phyloP scores from a whole-genome alignment of 2,113 vertebrate species.

The Micromys minutus region DNA sequence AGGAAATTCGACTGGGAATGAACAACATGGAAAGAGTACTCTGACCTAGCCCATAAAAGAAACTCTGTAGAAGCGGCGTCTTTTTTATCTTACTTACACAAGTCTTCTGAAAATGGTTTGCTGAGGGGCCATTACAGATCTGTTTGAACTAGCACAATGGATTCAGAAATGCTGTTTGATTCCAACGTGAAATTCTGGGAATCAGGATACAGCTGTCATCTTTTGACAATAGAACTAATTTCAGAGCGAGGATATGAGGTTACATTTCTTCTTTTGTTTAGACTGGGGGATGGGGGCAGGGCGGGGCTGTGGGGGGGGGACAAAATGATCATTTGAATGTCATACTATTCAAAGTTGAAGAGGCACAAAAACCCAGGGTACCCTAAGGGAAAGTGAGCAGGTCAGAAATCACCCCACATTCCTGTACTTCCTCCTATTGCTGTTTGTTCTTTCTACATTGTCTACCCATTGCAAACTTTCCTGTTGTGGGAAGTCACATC shows the following conservation, averaged over 20 bases:
- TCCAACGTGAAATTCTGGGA: conserved; percentile 85
- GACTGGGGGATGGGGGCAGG: conserved; percentile 34
- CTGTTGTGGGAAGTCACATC: not conserved
- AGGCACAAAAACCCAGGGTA: conserved; percentile 35
- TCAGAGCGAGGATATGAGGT: conserved; percentile 87
- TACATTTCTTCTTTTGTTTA: conserved; percentile 84
- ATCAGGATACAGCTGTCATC: conserved; percentile 91
- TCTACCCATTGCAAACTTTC: not conserved
- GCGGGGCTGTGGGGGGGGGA: conserved; percentile 38
- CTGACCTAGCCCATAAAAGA: conserved; percentile 90
- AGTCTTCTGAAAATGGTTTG: conserved; percentile 88
- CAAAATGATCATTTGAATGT: conserved; percentile 80
- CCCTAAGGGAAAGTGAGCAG: conserved; percentile 39
- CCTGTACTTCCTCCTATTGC: conserved; percentile 8
- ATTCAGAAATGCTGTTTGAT: conserved; percentile 86
- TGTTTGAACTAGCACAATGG: conserved; percentile 87
- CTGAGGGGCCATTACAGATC: conserved; percentile 86
- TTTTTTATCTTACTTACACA: conserved; percentile 90
- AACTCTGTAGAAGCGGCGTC: conserved; percentile 86
- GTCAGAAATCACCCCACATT: conserved; percentile 66
- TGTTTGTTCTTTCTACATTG: not conserved
- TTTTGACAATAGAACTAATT: conserved; percentile 89
- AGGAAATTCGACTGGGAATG: conserved; percentile 90
- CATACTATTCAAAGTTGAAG: conserved; percentile 62
- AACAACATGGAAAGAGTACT: conserved; percentile 90